These are phyloP conservation scores for Nothobranchius kuhntae DNA, from an alignment of 2,113 vertebrate species.

Conservation along the genomic window DNA sequence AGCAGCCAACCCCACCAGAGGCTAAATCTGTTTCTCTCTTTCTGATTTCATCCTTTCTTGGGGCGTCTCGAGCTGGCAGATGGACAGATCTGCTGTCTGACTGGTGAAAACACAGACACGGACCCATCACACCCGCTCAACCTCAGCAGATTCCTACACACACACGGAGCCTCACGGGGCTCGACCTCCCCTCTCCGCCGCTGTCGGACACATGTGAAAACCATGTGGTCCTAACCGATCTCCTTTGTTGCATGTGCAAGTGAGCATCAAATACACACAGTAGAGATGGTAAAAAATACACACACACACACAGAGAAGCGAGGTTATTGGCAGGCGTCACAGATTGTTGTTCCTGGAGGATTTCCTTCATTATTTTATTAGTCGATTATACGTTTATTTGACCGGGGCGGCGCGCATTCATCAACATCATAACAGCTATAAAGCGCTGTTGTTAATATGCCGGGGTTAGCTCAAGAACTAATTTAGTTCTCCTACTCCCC, in stretches of 20 bases:
- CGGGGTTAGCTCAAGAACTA: slow-evolving; percentile 64
- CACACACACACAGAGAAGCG: slow-evolving; percentile 4
- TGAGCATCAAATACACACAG: slow-evolving; percentile 34
- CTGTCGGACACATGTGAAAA: slow-evolving; percentile 47
- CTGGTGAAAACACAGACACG: slow-evolving; percentile 24
- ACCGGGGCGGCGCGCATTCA: slow-evolving; percentile 56
- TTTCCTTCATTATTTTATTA: slow-evolving; percentile 68
- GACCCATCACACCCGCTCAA: slow-evolving; percentile 12
- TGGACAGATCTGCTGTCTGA: slow-evolving; percentile 32
- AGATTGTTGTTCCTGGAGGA: slow-evolving; percentile 49
- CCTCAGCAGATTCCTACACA: background rate
- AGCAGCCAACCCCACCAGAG: slow-evolving; percentile 26
- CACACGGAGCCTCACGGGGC: slow-evolving; percentile 28
- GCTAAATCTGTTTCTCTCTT: slow-evolving; percentile 5
- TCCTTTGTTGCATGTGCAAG: slow-evolving; percentile 30
- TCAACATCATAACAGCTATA: slow-evolving; percentile 63
- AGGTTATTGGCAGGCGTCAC: slow-evolving; percentile 62
- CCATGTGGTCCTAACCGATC: slow-evolving; percentile 55
- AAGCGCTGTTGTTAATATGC: slow-evolving; percentile 64
- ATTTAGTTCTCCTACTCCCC: slow-evolving; percentile 30
- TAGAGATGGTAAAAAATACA: background rate
- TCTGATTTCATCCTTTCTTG: slow-evolving; percentile 18
- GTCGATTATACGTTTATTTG: slow-evolving; percentile 70
- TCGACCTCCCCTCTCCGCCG: slow-evolving; percentile 27
- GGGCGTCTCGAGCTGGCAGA: slow-evolving; percentile 10